Conservation (phyloP, 2,113 vertebrate genomes). For the Sardina pilchardus region DNA sequence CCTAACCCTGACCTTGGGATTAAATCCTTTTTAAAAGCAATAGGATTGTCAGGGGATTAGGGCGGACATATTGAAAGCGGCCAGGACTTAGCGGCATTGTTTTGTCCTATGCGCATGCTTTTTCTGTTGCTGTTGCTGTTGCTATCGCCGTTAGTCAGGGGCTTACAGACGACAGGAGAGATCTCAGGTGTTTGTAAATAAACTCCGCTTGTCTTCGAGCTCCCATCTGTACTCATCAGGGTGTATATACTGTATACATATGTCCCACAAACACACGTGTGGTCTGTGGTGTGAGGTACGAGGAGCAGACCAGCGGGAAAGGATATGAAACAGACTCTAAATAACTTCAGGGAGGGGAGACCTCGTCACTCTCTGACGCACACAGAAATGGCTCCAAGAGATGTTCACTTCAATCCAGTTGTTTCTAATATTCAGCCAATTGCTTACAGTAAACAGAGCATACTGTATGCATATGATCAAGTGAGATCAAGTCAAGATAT, state of each 20-base stretch:
- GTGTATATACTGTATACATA: background rate
- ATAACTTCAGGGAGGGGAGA: background rate
- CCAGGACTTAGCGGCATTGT: background rate
- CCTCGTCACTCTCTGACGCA: background rate
- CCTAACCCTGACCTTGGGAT: background rate
- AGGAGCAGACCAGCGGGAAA: background rate
- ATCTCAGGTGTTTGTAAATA: background rate
- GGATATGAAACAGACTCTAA: too few species aligned
- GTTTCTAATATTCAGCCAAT: too few species aligned
- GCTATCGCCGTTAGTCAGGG: background rate
- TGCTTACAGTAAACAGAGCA: too few species aligned
- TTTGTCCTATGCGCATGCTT: background rate
- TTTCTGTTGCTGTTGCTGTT: background rate
- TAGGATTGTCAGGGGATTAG: background rate
- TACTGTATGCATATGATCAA: too few species aligned
- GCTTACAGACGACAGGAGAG: background rate
- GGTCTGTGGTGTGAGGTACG: background rate
- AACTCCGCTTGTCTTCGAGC: background rate
- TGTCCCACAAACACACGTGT: background rate
- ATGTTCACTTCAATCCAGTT: too few species aligned
- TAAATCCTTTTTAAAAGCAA: constrained; percentile 1
- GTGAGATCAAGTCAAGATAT: too few species aligned
- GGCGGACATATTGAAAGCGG: background rate
- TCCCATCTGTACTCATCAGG: background rate
- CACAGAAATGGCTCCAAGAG: background rate